phyloP scores from a whole-genome alignment of 2,888 invertebrate genomes.

The Stenodema calcarata region DNA sequence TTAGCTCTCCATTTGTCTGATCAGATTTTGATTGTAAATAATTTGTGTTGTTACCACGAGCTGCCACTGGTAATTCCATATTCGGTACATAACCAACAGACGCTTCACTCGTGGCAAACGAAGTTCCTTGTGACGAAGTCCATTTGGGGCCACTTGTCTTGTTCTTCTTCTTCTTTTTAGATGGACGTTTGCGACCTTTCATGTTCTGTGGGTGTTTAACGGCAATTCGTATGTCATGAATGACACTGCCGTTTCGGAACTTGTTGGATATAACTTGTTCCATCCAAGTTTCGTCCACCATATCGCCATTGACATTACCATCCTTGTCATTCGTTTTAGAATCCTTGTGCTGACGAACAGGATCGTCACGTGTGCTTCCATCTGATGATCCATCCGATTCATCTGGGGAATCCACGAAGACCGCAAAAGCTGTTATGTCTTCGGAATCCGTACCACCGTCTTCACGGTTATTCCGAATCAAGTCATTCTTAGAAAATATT shows the following conservation, averaged over 20 bases:
- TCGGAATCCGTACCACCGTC: background rate
- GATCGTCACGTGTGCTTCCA: background rate
- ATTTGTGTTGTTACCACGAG: background rate
- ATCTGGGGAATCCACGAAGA: background rate
- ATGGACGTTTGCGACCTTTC: background rate
- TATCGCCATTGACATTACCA: background rate
- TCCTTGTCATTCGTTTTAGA: background rate
- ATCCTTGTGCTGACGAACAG: background rate
- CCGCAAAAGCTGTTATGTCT: background rate
- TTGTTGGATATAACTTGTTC: background rate
- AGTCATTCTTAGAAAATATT: too few species aligned
- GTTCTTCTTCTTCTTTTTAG: background rate
- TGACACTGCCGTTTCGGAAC: background rate
- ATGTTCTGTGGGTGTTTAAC: background rate
- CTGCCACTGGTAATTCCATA: background rate
- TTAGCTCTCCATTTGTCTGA: background rate
- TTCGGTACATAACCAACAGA: background rate
- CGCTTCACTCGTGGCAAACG: background rate
- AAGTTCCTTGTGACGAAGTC: background rate
- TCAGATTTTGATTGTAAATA: background rate
- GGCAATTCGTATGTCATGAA: slow-evolving; percentile 3
- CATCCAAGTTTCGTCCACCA: background rate
- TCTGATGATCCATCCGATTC: background rate
- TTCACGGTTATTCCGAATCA: too few species aligned
- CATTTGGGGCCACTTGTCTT: background rate